Evolutionary conservation across 1,140 invertebrate genomes (phyloP).

Genomic region (Vanessa atalanta): DNA sequence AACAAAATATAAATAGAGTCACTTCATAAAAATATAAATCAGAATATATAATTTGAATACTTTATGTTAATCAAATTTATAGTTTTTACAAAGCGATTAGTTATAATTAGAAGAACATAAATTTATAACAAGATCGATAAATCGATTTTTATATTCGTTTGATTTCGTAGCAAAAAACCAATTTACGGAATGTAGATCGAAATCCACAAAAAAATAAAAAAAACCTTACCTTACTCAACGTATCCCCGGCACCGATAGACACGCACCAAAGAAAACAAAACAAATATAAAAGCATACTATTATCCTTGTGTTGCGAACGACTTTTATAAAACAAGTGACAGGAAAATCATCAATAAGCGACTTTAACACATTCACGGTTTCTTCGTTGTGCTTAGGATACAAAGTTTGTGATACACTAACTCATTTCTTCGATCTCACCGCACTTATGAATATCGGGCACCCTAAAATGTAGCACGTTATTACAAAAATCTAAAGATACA

Average conservation of each 20-base stretch:
- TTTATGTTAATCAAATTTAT: neutral
- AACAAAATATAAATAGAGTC: neutral
- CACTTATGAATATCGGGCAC: constrained; percentile 58
- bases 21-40: too few relatives aligned
- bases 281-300: constrained; percentile 42
- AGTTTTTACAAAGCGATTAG: neutral
- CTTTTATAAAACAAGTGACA: constrained; percentile 13
- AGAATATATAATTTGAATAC: neutral
- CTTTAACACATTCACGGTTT: neutral
- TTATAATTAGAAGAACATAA: neutral
- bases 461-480: constrained; percentile 64
- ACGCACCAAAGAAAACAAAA: constrained; percentile 41
- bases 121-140: neutral
- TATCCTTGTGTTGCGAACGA: constrained; percentile 3
- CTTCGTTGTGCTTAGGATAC: constrained; percentile 48
- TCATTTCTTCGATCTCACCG: constrained; percentile 58
- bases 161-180: neutral
- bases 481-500: constrained; percentile 41
- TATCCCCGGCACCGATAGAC: constrained; percentile 35
- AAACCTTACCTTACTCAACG: constrained; percentile 45
- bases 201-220: constrained; percentile 1
- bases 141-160: neutral
- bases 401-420: constrained; percentile 71
- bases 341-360: constrained; percentile 32
- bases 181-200: neutral